phyloP scores from a whole-genome alignment of 2,888 invertebrate species.

The Dioctria rufipes region DNA sequence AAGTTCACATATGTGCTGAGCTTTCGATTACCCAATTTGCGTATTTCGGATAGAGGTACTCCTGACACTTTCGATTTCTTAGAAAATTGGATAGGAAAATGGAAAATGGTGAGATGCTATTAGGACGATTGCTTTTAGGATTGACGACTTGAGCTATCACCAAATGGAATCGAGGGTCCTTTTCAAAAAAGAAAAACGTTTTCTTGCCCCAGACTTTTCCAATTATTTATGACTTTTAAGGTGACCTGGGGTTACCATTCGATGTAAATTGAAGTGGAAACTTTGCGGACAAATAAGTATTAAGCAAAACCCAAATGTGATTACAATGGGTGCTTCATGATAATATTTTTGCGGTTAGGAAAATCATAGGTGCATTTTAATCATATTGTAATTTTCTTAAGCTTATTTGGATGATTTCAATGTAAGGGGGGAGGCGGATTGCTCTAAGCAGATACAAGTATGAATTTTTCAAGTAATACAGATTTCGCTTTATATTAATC shows the following conservation, averaged over 20 bases:
- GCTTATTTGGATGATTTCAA: no score
- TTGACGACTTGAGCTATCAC: constrained; percentile 53
- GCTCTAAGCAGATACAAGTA: no score
- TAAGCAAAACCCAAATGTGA: background rate
- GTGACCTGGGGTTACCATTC: constrained; percentile 46
- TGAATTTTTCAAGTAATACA: no score
- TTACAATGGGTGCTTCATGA: background rate
- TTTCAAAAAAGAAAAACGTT: constrained; percentile 42
- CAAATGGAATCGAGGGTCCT: constrained; percentile 51
- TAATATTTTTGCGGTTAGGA: background rate
- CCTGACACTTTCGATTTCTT: constrained; percentile 53
- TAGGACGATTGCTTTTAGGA: constrained; percentile 53
- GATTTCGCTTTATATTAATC: no score
- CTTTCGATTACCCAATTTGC: constrained; percentile 54
- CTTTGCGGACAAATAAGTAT: constrained; percentile 33
- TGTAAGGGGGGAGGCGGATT: no score
- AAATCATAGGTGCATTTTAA: no score
- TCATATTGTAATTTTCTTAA: no score
- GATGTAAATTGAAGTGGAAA: constrained; percentile 47
- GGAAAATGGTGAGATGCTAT: constrained; percentile 52
- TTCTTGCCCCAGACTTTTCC: constrained; percentile 50
- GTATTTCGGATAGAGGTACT: constrained; percentile 50
- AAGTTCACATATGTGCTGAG: constrained; percentile 53
- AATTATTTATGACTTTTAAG: constrained; percentile 52
- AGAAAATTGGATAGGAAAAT: constrained; percentile 53